Evolutionary conservation across 2,113 vertebrate species (phyloP).

Genomic region (Scomber scombrus): DNA sequence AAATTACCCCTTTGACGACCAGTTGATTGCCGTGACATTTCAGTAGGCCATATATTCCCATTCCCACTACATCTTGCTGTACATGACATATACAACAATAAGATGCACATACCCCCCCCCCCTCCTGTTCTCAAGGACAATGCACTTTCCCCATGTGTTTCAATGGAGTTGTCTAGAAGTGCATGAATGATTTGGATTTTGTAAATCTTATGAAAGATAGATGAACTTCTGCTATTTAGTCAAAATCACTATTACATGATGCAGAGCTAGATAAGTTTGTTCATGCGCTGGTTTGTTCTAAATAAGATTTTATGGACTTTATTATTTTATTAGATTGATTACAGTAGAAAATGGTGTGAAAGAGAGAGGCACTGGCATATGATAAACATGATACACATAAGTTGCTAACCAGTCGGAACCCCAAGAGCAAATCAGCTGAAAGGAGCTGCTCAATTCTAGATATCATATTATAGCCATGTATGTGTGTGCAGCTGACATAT

Average conservation of each 20-base stretch:
- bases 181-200: not conserved
- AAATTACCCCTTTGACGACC: slow-evolving; percentile 50
- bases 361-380: not conserved
- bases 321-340: slow-evolving; percentile 4
- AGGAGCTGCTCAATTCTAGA: not conserved
- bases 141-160: slow-evolving; percentile 13
- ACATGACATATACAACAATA: slow-evolving; percentile 55
- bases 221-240: not conserved
- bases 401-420: not conserved
- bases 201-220: slow-evolving; percentile 13
- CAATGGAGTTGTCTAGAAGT: slow-evolving; percentile 20
- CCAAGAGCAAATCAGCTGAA: not conserved
- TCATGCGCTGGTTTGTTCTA: slow-evolving; percentile 12
- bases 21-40: slow-evolving; percentile 76
- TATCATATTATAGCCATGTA: not conserved
- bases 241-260: not conserved
- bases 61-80: slow-evolving; percentile 28
- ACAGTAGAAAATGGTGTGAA: slow-evolving; percentile 14
- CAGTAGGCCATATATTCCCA: slow-evolving; percentile 15
- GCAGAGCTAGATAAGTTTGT: not conserved
- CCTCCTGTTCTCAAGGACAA: slow-evolving; percentile 32
- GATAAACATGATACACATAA: slow-evolving; percentile 2
- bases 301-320: not conserved
- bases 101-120: slow-evolving; percentile 16
- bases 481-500: not conserved